Conservation (phyloP, 2,797 vertebrate species). For the Ispidina lecontei region DNA sequence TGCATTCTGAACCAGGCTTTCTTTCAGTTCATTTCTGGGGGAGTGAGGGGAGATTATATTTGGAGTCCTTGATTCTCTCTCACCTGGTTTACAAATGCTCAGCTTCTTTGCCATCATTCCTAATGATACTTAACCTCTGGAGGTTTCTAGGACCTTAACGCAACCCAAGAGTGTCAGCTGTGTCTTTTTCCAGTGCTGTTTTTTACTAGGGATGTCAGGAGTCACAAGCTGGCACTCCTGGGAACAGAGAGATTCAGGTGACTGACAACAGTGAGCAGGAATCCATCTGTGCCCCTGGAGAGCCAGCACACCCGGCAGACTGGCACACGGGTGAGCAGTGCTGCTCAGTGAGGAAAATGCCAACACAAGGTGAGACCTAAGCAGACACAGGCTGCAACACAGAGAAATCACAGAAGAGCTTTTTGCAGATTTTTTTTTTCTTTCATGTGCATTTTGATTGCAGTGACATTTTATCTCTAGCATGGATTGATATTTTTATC, state of each 20-base stretch:
- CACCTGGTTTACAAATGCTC: neutral
- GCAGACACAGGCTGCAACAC: neutral
- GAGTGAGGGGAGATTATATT: neutral
- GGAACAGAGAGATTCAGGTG: conserved; percentile 22
- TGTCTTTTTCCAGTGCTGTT: neutral
- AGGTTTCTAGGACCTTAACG: neutral
- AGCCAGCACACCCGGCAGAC: neutral
- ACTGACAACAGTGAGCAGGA: neutral
- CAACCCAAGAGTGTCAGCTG: conserved; percentile 13
- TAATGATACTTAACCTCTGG: conserved; percentile 4
- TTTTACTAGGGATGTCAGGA: conserved; percentile 24
- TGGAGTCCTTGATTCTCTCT: neutral
- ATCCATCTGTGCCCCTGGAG: neutral
- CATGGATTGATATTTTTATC: neutral
- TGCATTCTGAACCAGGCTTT: conserved; percentile 14
- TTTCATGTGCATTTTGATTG: neutral
- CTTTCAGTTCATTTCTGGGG: neutral
- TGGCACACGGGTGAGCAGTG: neutral
- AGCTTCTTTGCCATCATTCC: neutral
- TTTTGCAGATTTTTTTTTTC: neutral
- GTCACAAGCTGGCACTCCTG: neutral
- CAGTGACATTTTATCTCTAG: neutral
- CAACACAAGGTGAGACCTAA: neutral
- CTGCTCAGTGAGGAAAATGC: neutral
- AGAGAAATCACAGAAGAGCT: neutral